Evolutionary conservation across 2,888 invertebrate genomes (phyloP).

Genomic region (Cepaea hortensis): DNA sequence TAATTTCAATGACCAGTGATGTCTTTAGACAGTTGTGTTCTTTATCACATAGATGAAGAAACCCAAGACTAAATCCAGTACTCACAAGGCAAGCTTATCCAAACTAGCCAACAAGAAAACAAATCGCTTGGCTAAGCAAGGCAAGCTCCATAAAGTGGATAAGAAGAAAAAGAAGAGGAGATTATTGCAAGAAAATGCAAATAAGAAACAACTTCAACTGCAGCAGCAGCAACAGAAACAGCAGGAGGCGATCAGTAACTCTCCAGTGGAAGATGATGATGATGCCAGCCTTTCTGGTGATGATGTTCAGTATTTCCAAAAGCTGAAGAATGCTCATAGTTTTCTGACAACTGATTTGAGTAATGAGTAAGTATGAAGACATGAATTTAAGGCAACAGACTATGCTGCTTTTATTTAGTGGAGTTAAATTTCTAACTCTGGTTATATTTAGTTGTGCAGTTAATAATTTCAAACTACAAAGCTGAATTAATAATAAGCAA

Average conservation of each 20-base stretch:
- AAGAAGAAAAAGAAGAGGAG: constrained; percentile 42
- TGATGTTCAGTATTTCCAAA: constrained; percentile 55
- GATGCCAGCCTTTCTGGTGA: constrained; percentile 51
- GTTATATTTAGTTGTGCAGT: too few relatives aligned
- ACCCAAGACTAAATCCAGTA: constrained; percentile 31
- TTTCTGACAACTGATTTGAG: constrained; percentile 38
- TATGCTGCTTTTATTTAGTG: neutral
- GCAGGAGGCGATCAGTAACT: neutral
- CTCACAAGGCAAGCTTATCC: constrained; percentile 43
- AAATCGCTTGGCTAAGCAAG: constrained; percentile 64
- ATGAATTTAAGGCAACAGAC: neutral
- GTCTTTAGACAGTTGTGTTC: neutral
- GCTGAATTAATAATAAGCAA: too few relatives aligned
- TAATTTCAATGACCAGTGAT: too few relatives aligned
- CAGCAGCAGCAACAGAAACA: neutral
- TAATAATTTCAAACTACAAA: too few relatives aligned
- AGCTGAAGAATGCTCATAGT: constrained; percentile 37
- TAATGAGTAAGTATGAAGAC: constrained; percentile 25
- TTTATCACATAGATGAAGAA: constrained; percentile 19
- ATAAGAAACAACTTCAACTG: constrained; percentile 18
- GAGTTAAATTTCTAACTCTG: too few relatives aligned
- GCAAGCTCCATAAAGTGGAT: constrained; percentile 55
- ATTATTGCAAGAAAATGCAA: constrained; percentile 9
- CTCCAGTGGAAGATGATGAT: neutral
- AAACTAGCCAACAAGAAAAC: constrained; percentile 63